Conservation (phyloP, 2,888 invertebrate species). For the Noctua fimbriata region DNA sequence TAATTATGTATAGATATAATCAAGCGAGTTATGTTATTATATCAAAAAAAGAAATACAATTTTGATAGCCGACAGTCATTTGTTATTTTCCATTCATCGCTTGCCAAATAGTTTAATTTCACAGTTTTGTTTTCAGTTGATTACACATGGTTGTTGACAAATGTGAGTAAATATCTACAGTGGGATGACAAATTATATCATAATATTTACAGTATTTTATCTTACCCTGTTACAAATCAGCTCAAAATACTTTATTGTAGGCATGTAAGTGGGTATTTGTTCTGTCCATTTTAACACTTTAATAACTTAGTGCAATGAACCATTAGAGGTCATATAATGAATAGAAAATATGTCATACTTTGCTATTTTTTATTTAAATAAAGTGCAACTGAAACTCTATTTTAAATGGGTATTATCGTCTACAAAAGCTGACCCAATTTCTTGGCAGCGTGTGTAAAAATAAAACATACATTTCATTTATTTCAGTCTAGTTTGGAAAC, state of each 20-base stretch:
- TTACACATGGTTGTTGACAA: conserved; percentile 5
- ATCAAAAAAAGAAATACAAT: background rate
- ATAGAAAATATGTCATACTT: background rate
- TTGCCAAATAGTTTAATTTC: conserved; percentile 28
- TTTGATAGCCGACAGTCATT: background rate
- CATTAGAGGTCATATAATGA: background rate
- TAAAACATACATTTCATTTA: conserved; percentile 33
- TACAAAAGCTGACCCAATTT: conserved; percentile 55
- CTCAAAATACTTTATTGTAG: background rate
- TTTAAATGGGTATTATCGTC: conserved; percentile 15
- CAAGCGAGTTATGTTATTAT: background rate
- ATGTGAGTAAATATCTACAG: background rate
- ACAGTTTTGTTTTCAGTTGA: background rate
- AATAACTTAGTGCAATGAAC: background rate
- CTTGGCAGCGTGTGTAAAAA: conserved; percentile 34
- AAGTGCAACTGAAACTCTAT: background rate
- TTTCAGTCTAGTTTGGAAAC: background rate
- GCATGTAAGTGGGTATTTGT: background rate
- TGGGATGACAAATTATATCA: background rate
- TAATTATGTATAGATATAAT: background rate
- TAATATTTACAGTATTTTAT: background rate
- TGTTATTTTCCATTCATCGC: conserved; percentile 12
- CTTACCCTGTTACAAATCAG: background rate
- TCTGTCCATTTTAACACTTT: background rate
- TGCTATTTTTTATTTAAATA: background rate